phyloP scores from a whole-genome alignment of 1,140 invertebrate genomes.

The Drosophila lini region DNA sequence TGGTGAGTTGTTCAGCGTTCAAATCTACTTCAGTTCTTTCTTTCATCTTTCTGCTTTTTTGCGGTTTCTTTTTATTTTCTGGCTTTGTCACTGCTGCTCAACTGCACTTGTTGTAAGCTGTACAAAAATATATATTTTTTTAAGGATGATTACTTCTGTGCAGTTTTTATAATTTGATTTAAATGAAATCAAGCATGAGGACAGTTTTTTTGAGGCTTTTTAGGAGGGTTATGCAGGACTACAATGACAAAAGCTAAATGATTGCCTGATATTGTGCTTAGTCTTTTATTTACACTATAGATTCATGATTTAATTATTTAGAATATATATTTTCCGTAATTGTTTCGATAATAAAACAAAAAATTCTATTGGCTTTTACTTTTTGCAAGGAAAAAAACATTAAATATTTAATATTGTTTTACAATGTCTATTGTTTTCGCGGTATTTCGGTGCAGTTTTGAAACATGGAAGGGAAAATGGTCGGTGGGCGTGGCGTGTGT shows the following conservation, averaged over 20 bases:
- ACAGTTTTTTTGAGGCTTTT: conserved; percentile 1
- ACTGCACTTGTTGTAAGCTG: conserved; percentile 57
- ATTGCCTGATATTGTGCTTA: conserved; percentile 2
- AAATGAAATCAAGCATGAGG: conserved; percentile 6
- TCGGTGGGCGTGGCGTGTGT: conserved; percentile 17
- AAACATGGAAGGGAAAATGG: conserved; percentile 3
- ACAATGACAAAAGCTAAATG: conserved; percentile 46
- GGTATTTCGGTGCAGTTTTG: conserved; percentile 2
- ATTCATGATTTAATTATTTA: conserved; percentile 4
- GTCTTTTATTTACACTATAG: conserved; percentile 4
- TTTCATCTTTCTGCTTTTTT: conserved; percentile 6
- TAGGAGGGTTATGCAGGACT: conserved; percentile 12
- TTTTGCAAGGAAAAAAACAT: conserved; percentile 1
- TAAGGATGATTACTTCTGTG: conserved; percentile 13
- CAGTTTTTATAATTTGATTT: conserved; percentile 32
- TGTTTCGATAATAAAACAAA: neutral
- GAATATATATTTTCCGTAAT: neutral
- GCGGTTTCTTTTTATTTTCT: conserved; percentile 22
- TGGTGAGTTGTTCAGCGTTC: conserved; percentile 59
- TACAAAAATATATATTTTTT: conserved; percentile 18
- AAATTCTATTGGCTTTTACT: neutral
- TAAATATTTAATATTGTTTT: conserved; percentile 2
- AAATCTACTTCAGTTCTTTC: conserved; percentile 23
- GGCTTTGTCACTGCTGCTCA: conserved; percentile 75
- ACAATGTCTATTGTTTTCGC: conserved; percentile 4